These are phyloP conservation scores for Galerucella nymphaeae DNA, from an alignment of 2,888 invertebrate species.

Conservation along the genomic window DNA sequence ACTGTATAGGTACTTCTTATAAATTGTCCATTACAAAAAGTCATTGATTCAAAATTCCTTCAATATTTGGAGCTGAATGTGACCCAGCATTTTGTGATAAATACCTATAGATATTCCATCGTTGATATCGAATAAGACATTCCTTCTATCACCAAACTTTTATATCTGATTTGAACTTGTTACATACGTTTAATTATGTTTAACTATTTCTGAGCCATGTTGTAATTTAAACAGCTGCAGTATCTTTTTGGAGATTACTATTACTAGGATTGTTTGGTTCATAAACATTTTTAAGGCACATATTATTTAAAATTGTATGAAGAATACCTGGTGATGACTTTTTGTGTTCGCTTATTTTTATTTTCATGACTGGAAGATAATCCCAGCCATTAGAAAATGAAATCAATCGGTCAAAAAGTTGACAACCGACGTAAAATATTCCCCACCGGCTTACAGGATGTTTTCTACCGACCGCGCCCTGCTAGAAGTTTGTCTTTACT, in stretches of 20 bases:
- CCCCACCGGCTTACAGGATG: no score
- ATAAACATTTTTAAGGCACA: no score
- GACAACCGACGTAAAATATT: no score
- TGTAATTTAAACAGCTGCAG: slow-evolving; percentile 6
- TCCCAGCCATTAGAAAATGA: no score
- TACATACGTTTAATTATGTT: slow-evolving; percentile 43
- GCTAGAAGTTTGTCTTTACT: no score
- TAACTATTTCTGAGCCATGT: slow-evolving; percentile 28
- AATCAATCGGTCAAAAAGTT: no score
- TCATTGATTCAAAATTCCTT: slow-evolving; percentile 35
- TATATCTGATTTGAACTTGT: slow-evolving; percentile 38
- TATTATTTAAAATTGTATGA: no score
- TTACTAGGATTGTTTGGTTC: slow-evolving; percentile 14
- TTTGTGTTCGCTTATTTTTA: no score
- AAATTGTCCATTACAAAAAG: background rate
- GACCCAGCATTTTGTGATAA: slow-evolving; percentile 35
- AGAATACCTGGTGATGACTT: no score
- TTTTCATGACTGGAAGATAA: no score
- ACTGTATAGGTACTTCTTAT: no score
- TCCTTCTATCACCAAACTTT: slow-evolving; percentile 49
- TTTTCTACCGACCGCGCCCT: no score
- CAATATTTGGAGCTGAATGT: slow-evolving; percentile 42
- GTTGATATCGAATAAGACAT: slow-evolving; percentile 39
- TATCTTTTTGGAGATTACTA: slow-evolving; percentile 1
- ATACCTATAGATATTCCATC: background rate